Conservation (phyloP, 1,140 invertebrate genomes). For the Drosophila asahinai region DNA sequence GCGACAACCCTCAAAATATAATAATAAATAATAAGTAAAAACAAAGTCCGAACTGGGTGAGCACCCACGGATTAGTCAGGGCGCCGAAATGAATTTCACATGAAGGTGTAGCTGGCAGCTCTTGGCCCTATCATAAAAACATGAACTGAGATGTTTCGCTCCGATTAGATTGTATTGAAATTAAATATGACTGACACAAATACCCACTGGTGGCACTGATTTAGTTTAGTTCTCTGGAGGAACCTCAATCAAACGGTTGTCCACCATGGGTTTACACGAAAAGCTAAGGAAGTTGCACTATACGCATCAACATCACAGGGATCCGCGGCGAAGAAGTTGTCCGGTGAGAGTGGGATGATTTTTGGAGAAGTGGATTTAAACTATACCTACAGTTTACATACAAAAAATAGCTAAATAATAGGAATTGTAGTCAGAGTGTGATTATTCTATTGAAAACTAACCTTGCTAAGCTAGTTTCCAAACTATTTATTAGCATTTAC, state of each 20-base stretch:
- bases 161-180: slow-evolving; percentile 42
- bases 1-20: slow-evolving; percentile 1
- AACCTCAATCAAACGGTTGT: slow-evolving; percentile 10
- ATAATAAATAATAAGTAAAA: slow-evolving; percentile 9
- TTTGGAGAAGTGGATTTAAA: neutral
- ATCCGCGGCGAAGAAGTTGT: slow-evolving; percentile 3
- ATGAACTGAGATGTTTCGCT: slow-evolving; percentile 19
- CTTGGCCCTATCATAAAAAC: slow-evolving; percentile 14
- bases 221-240: slow-evolving; percentile 20
- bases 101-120: slow-evolving; percentile 2
- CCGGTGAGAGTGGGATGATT: slow-evolving; percentile 5
- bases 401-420: neutral
- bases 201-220: slow-evolving; percentile 3
- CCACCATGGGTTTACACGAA: slow-evolving; percentile 41
- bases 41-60: slow-evolving; percentile 20
- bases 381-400: neutral
- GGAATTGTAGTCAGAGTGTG: too few relatives aligned
- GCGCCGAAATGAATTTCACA: slow-evolving; percentile 32
- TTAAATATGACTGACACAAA: slow-evolving; percentile 13
- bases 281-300: slow-evolving; percentile 26
- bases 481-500: too few relatives aligned
- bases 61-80: slow-evolving; percentile 26
- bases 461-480: too few relatives aligned
- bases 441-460: too few relatives aligned
- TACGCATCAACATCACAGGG: neutral